Evolutionary conservation across 1,140 invertebrate species (phyloP).

Genomic region (Neodiprion virginianus): DNA sequence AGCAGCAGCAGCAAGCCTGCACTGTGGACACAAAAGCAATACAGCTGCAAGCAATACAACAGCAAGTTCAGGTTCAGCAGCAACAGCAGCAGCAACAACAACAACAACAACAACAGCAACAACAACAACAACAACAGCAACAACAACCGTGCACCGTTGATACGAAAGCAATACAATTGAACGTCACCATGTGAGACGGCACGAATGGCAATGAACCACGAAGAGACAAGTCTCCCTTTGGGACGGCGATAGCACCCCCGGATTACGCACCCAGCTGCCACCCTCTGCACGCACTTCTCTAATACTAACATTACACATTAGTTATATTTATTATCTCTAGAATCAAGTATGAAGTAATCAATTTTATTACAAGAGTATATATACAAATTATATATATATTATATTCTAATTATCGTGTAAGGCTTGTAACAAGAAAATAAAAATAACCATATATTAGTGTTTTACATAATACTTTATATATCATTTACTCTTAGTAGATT

Average conservation of each 20-base stretch:
- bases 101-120: constrained; percentile 47
- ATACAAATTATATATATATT: constrained; percentile 53
- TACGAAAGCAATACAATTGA: constrained; percentile 61
- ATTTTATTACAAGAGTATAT: constrained; percentile 62
- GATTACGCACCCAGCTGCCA: constrained; percentile 55
- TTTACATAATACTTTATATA: constrained; percentile 61
- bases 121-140: constrained; percentile 54
- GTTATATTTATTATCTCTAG: constrained; percentile 60
- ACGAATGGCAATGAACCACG: constrained; percentile 10
- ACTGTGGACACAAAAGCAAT: constrained; percentile 12
- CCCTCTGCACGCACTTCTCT: constrained; percentile 61
- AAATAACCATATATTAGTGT: constrained; percentile 63
- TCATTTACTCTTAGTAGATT: constrained; percentile 49
- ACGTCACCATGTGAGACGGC: constrained; percentile 61
- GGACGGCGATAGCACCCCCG: constrained; percentile 49
- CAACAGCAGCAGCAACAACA: constrained; percentile 44
- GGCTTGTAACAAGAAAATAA: constrained; percentile 63
- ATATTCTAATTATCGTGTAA: constrained; percentile 60
- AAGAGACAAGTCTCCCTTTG: constrained; percentile 32
- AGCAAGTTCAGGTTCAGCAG: constrained; percentile 41
- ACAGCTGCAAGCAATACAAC: constrained; percentile 19
- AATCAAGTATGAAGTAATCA: constrained; percentile 58
- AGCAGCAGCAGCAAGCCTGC: constrained; percentile 30
- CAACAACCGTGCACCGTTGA: constrained; percentile 55
- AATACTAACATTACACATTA: constrained; percentile 60